Conservation (phyloP, 2,113 vertebrate genomes). For the Callopanchax toddi region DNA sequence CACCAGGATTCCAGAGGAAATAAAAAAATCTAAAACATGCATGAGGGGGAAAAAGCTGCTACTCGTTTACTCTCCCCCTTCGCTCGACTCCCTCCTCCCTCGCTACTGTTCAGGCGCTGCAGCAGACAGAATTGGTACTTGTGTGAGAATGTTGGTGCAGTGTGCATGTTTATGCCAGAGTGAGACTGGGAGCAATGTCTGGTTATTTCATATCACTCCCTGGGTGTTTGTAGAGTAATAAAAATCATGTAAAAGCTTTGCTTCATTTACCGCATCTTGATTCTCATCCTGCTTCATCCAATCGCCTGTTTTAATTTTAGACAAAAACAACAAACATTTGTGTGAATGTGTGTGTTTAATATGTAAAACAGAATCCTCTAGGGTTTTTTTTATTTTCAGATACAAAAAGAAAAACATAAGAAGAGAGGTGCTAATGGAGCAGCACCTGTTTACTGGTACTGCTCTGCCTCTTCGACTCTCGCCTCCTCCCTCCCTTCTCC, state of each 20-base stretch:
- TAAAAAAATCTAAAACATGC: slow-evolving; percentile 61
- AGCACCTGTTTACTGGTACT: slow-evolving; percentile 72
- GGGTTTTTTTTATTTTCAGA: background rate
- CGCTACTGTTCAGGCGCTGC: slow-evolving; percentile 62
- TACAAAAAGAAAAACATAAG: slow-evolving; percentile 21
- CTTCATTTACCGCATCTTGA: slow-evolving; percentile 8
- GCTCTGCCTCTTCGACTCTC: slow-evolving; percentile 32
- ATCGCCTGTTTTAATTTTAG: slow-evolving; percentile 9
- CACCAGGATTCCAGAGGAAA: slow-evolving; percentile 30
- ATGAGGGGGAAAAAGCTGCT: slow-evolving; percentile 49
- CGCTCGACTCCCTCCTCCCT: slow-evolving; percentile 38
- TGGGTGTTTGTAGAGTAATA: slow-evolving; percentile 2
- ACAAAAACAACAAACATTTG: slow-evolving; percentile 7
- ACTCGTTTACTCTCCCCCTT: slow-evolving; percentile 41
- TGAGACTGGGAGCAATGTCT: slow-evolving; percentile 36
- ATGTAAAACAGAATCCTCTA: background rate
- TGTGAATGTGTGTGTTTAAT: background rate
- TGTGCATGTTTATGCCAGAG: slow-evolving; percentile 56
- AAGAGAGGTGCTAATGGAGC: slow-evolving; percentile 52
- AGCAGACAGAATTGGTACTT: slow-evolving; percentile 61
- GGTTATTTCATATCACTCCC: slow-evolving; percentile 14
- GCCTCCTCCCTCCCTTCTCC: slow-evolving; percentile 18
- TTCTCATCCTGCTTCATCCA: background rate
- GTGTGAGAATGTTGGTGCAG: slow-evolving; percentile 67
- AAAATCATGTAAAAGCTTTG: slow-evolving; percentile 5